These are phyloP conservation scores for Coelopa frigida DNA, from an alignment of 1,140 invertebrate genomes.

Conservation along the genomic window DNA sequence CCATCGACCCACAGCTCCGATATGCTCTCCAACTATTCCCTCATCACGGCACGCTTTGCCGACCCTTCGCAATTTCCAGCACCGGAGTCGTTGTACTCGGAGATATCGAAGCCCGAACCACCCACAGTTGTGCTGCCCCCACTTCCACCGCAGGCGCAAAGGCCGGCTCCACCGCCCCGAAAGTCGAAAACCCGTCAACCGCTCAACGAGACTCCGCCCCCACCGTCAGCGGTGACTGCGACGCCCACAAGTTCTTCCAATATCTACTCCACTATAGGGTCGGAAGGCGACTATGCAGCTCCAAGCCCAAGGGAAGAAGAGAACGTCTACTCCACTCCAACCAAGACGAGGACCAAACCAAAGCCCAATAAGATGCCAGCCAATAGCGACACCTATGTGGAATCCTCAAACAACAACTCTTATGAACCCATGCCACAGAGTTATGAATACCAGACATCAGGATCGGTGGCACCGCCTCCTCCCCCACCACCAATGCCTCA, in stretches of 20 bases:
- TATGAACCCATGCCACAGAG: too few relatives aligned
- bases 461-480: conserved; percentile 11
- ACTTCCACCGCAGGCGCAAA: neutral
- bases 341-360: neutral
- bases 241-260: neutral
- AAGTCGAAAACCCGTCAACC: neutral
- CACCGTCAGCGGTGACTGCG: conserved; percentile 26
- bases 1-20: conserved; percentile 14
- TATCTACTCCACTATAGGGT: conserved; percentile 1
- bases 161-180: neutral
- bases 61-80: conserved; percentile 20
- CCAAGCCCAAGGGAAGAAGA: neutral
- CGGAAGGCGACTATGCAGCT: neutral
- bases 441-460: conserved; percentile 11
- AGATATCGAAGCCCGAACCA: neutral
- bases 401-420: neutral
- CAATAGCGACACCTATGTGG: neutral
- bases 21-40: conserved; percentile 23
- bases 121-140: too few relatives aligned
- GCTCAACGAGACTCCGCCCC: conserved; percentile 23
- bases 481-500: conserved; percentile 10
- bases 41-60: conserved; percentile 25
- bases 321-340: neutral
- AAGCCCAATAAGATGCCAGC: neutral
- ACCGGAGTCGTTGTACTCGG: conserved; percentile 1